phyloP scores from a whole-genome alignment of 2,113 vertebrate species.

The Illadopsis cleaveri region DNA sequence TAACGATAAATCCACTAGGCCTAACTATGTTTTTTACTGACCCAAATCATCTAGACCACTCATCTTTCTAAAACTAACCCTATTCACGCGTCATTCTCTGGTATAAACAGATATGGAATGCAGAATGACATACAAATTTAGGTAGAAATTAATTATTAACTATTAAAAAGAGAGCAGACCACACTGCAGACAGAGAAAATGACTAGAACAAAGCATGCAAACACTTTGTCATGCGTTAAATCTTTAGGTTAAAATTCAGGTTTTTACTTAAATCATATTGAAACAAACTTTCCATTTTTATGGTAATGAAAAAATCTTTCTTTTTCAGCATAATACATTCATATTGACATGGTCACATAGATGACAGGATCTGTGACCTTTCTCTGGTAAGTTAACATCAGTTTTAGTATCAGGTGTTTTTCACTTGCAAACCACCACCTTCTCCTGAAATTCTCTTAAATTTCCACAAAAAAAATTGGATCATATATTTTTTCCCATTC shows the following conservation, averaged over 20 bases:
- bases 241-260: not conserved
- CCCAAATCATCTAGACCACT: not conserved
- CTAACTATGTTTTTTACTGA: not conserved
- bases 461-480: not conserved
- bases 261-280: not conserved
- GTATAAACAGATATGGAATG: not conserved
- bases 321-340: not conserved
- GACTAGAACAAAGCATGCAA: not conserved
- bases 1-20: not conserved
- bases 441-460: not conserved
- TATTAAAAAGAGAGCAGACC: not conserved
- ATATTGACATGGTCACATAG: not conserved
- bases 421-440: not conserved
- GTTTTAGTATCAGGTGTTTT: not conserved
- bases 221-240: not conserved
- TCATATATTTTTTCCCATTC: not conserved
- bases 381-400: not conserved
- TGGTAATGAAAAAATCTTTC: not conserved
- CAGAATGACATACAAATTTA: not conserved
- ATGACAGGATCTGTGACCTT: not conserved
- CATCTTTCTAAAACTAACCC: not conserved
- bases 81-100: not conserved
- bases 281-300: not conserved
- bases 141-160: not conserved
- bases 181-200: not conserved